A percentile compares a stretch with the other conserved stretches of the same genome.
These are phyloP conservation scores for Datnioides undecimradiatus DNA, from an alignment of 2,113 vertebrate genomes.

Conservation along the genomic window DNA sequence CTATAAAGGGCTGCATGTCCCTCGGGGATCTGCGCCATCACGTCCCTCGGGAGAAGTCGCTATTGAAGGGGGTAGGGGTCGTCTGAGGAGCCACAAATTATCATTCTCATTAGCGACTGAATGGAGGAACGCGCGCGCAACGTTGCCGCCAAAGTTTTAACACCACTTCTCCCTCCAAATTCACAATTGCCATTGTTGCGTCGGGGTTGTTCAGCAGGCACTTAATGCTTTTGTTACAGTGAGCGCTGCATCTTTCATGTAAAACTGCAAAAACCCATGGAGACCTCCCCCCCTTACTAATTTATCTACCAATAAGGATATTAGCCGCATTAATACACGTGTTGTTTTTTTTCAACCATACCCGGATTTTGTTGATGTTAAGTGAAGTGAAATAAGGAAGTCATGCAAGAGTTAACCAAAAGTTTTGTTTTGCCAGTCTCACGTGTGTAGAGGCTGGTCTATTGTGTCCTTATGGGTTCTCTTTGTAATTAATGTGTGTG, in stretches of 20 bases:
- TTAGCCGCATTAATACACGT: too few relatives aligned
- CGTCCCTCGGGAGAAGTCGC: slow-evolving; percentile 80
- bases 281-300: neutral
- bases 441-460: neutral
- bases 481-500: neutral
- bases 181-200: slow-evolving; percentile 36
- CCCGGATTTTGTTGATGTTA: neutral
- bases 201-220: slow-evolving; percentile 7
- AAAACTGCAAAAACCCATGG: neutral
- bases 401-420: neutral
- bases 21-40: slow-evolving; percentile 79
- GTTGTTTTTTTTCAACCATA: neutral
- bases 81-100: slow-evolving; percentile 82
- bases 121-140: slow-evolving; percentile 67
- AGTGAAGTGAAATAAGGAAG: slow-evolving; percentile 1
- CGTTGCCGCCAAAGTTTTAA: slow-evolving; percentile 63
- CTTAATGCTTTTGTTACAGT: slow-evolving; percentile 8
- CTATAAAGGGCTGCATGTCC: slow-evolving; percentile 69
- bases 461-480: neutral
- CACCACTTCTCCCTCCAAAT: slow-evolving; percentile 73
- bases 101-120: slow-evolving; percentile 83
- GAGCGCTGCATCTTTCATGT: neutral
- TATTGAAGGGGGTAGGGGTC: slow-evolving; percentile 83
- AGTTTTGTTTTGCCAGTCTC: neutral
- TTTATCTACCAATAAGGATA: neutral